These are phyloP conservation scores for Perca flavescens DNA, from an alignment of 2,113 vertebrate genomes.

Conservation along the genomic window DNA sequence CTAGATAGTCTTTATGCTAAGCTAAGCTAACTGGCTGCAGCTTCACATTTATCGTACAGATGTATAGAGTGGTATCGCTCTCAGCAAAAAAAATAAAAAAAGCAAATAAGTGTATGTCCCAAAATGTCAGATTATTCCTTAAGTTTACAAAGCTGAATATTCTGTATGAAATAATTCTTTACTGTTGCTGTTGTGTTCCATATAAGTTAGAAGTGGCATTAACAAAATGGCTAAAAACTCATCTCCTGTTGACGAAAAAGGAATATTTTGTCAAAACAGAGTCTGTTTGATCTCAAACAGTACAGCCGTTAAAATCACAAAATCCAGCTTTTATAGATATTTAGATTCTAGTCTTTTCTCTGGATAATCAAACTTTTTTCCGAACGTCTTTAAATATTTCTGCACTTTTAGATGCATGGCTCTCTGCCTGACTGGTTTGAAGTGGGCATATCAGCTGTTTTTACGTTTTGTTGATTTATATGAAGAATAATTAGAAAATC, in stretches of 20 bases:
- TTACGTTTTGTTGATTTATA: slow-evolving; percentile 17
- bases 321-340: background rate
- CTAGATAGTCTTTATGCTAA: slow-evolving; percentile 3
- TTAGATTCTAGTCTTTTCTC: background rate
- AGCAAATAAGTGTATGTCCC: background rate
- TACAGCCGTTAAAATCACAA: background rate
- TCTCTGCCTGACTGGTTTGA: slow-evolving; percentile 15
- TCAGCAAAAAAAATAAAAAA: no score
- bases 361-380: background rate
- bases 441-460: slow-evolving; percentile 14
- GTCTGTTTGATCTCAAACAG: background rate
- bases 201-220: slow-evolving; percentile 14
- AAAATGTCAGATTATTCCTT: background rate
- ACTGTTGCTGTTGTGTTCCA: slow-evolving; percentile 1
- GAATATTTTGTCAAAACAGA: background rate
- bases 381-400: background rate
- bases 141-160: background rate
- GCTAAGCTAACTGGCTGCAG: background rate
- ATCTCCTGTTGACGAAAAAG: background rate
- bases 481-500: slow-evolving; percentile 13
- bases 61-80: no score
- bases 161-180: background rate
- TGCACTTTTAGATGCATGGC: slow-evolving; percentile 22
- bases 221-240: background rate
- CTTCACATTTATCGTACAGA: background rate